A percentile compares a stretch with the other conserved stretches of the same genome.
phyloP scores from a whole-genome alignment of 2,888 invertebrate genomes.

The Eristalis arbustorum region DNA sequence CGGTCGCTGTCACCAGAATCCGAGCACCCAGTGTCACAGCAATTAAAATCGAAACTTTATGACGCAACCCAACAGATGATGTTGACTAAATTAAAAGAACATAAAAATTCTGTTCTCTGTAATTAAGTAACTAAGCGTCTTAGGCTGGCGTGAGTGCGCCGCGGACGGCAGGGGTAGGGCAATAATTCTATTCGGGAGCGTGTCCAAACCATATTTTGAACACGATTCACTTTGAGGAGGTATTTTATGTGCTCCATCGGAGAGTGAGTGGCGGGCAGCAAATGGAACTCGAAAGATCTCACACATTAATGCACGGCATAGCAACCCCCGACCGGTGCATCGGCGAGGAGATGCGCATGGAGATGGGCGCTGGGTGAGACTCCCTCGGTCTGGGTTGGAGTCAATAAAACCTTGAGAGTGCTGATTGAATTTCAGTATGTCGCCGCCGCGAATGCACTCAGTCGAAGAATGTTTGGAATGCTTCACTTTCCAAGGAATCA shows the following conservation, averaged over 20 bases:
- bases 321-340: not conserved
- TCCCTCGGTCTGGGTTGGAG: not conserved
- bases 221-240: conserved; percentile 4
- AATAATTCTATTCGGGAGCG: conserved; percentile 24
- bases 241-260: conserved; percentile 1
- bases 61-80: conserved; percentile 27
- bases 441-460: conserved; percentile 18
- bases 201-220: conserved; percentile 17
- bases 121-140: conserved; percentile 16
- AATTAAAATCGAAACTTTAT: not conserved
- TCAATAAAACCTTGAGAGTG: not conserved
- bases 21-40: not conserved
- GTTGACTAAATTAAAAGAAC: conserved; percentile 48
- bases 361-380: not conserved
- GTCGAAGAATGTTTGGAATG: conserved; percentile 10
- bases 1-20: not conserved
- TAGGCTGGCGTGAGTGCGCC: not conserved
- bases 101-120: conserved; percentile 27
- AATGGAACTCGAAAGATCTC: conserved; percentile 28
- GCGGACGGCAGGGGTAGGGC: not conserved
- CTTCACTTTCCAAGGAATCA: not conserved
- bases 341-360: not conserved
- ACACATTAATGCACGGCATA: not conserved
- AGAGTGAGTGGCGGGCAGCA: conserved; percentile 1
- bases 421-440: conserved; percentile 15